Evolutionary conservation across 92 coral and sea anemone genomes (phyloP), one percentile per base, ranked within the genome.

Genomic region (Micromussa lordhowensis): DNA sequence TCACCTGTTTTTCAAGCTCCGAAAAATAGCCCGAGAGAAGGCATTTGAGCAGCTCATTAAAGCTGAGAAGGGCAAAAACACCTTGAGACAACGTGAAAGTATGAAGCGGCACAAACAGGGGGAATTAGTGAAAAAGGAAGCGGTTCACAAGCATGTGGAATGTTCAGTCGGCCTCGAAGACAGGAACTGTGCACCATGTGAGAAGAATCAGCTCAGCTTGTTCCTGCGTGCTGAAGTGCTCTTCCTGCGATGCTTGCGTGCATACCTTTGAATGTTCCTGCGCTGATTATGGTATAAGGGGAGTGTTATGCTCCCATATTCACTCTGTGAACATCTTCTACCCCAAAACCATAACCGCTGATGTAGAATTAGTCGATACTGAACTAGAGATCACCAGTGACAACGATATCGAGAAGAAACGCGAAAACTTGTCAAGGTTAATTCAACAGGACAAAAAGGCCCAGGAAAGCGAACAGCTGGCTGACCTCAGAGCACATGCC

Each of bases 1-100:
- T 34, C 92, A 84, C 64, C 92, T 90, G 19, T 7, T 85, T 4
- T 85, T 48, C 71, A 90, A 90, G 81, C 61, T 90, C 55, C 86
- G 40, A 12, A 85, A 90, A 57, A 85, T 90, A 19, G 16, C 92
- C 24, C 17, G 86, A 18, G 89, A 90, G 7, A 85, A 90, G 75
- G 79, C 89, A 15, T 72, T 5, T 31, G 90, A 90, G 54, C 92
- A 90, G 59, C 81, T 69, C 24, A 85, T 90, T 63, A 90, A 85
- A 85, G 92, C 92, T 9, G 86, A 90, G 81, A 90, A 90, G 77
- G 86, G 78, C 22, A 85, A 90, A 79, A 31, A 10, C 32, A 85
- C 89, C 5, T 68, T 61, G 49, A 68, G 82, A 58, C 85, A 78
- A 90, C 63, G 78, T 0, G 89, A 90, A 35, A 90, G 76, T 31